phyloP scores from a whole-genome alignment of 2,113 vertebrate species.

The Phalacrocorax aristotelis region DNA sequence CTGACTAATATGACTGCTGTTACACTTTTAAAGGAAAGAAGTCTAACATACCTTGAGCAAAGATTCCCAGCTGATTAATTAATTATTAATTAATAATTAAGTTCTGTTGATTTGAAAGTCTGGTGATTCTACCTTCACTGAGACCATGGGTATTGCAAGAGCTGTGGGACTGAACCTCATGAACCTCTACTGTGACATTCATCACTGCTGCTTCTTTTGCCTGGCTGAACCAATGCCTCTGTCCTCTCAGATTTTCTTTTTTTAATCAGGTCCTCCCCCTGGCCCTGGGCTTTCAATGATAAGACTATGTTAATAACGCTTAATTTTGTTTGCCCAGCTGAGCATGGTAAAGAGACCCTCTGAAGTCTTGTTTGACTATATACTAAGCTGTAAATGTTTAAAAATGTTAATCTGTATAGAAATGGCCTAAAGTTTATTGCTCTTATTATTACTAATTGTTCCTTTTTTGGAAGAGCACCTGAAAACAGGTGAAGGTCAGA shows the following conservation, averaged over 20 bases:
- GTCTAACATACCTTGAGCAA: not conserved
- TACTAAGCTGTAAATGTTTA: not conserved
- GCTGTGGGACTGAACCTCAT: not conserved
- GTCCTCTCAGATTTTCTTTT: not conserved
- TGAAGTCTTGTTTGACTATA: not conserved
- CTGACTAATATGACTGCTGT: not conserved
- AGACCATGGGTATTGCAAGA: not conserved
- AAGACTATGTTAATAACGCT: not conserved
- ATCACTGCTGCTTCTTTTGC: not conserved
- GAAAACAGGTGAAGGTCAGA: not conserved
- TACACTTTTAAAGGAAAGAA: not conserved
- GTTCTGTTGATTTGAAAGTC: not conserved
- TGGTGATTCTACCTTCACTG: not conserved
- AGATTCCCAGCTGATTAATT: not conserved
- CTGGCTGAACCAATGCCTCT: not conserved
- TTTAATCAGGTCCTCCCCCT: rapidly evolving
- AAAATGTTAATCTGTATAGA: not conserved
- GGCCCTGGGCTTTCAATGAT: not conserved
- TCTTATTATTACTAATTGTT: not conserved
- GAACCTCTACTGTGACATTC: not conserved
- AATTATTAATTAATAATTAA: not conserved
- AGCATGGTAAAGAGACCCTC: not conserved
- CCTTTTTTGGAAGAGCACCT: not conserved
- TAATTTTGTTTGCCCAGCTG: constrained; percentile 7
- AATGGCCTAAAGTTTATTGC: not conserved